Evolutionary conservation across 2,113 vertebrate genomes (phyloP).

Genomic region (Brevimyrus niger): DNA sequence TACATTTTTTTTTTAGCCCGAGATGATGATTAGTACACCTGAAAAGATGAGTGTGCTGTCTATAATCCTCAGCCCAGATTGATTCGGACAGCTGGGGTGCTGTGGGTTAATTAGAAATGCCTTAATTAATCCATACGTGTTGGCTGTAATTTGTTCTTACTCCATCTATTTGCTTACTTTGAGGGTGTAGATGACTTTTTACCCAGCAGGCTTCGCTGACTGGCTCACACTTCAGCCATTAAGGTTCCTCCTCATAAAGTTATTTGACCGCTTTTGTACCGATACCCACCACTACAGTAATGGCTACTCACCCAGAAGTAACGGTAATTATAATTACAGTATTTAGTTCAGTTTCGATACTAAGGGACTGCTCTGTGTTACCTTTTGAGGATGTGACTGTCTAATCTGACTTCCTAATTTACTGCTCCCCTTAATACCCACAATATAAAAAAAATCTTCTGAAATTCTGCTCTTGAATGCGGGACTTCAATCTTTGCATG

Average conservation of each 20-base stretch:
- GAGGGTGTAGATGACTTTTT: neutral
- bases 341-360: neutral
- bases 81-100: neutral
- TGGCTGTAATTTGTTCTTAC: neutral
- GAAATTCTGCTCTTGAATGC: neutral
- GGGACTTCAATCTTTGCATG: neutral
- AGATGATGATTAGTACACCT: neutral
- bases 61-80: neutral
- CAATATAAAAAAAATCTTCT: neutral
- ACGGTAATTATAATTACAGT: neutral
- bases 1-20: neutral
- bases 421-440: neutral
- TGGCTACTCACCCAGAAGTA: neutral
- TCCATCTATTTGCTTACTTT: neutral
- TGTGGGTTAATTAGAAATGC: neutral
- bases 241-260: no score
- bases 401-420: neutral
- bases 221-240: neutral
- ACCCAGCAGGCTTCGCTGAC: neutral
- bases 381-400: neutral
- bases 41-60: neutral
- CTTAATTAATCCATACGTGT: neutral
- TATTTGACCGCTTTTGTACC: neutral
- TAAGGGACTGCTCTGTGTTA: neutral
- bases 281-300: neutral